Evolutionary conservation across 2,113 vertebrate genomes (phyloP).

Genomic region (Calypte anna): DNA sequence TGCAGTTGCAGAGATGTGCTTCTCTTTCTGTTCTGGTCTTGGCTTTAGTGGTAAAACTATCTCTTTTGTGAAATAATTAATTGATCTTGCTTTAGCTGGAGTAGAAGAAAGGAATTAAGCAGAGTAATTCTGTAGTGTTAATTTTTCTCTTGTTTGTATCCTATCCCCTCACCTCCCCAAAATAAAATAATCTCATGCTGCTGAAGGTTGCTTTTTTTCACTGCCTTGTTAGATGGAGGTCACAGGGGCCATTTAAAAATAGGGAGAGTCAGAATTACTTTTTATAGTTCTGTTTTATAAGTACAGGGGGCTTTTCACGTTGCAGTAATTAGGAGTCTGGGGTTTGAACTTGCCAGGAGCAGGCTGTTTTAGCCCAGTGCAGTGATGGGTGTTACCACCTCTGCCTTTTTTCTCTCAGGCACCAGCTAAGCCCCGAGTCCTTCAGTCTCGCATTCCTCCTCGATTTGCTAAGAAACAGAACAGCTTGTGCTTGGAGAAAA

Average conservation of each 20-base stretch:
- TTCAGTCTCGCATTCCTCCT: constrained; percentile 94
- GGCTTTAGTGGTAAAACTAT: neutral
- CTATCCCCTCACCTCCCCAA: neutral
- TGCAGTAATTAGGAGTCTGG: neutral
- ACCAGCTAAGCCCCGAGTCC: constrained; percentile 84
- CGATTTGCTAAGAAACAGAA: constrained; percentile 97
- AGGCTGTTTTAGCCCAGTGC: neutral
- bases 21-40: neutral
- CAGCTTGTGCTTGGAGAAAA: constrained; percentile 87
- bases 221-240: neutral
- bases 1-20: neutral
- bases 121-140: neutral
- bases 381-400: neutral
- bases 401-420: constrained; percentile 71
- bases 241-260: neutral
- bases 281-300: neutral
- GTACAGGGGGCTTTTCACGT: neutral
- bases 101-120: neutral
- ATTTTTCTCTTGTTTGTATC: neutral
- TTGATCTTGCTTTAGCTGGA: neutral
- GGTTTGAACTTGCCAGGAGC: neutral
- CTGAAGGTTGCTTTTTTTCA: neutral
- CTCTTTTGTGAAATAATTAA: neutral
- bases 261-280: neutral
- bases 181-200: neutral